A percentile compares a stretch with the other conserved stretches of the same genome.
phyloP scores from a whole-genome alignment of 2,113 vertebrate genomes.

The Todiramphus saurophagus region DNA sequence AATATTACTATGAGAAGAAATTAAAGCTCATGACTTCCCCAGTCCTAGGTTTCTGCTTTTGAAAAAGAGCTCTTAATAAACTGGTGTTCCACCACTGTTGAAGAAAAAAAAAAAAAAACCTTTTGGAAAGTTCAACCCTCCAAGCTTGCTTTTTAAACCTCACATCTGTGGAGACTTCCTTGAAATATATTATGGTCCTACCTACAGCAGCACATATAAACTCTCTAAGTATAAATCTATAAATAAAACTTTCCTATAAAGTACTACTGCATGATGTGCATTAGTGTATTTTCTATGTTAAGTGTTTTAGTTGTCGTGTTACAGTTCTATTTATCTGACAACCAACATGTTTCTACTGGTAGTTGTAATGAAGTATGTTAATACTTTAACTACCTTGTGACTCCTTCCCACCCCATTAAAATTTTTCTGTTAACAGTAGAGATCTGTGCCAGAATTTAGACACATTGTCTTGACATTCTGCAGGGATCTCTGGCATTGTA shows the following conservation, averaged over 20 bases:
- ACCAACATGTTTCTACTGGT: neutral
- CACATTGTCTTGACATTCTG: neutral
- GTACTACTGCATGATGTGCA: accelerated
- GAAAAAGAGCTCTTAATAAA: neutral
- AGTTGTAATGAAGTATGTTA: neutral
- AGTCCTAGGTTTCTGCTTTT: neutral
- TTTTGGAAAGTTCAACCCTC: neutral
- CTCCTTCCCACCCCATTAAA: accelerated
- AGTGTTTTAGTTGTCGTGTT: neutral
- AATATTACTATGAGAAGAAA: neutral
- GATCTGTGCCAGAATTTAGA: neutral
- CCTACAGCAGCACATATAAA: neutral
- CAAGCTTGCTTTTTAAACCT: neutral
- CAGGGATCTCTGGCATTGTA: neutral
- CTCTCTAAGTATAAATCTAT: neutral
- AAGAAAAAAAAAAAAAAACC: neutral
- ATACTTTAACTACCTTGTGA: neutral
- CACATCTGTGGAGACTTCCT: neutral
- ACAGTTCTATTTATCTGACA: neutral
- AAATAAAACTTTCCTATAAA: neutral
- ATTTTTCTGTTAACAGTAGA: too few relatives aligned
- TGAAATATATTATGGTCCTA: neutral
- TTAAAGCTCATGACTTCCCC: neutral
- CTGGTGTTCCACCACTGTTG: neutral
- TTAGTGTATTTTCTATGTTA: neutral